A percentile compares a stretch with the other conserved stretches of the same genome.
These are phyloP conservation scores for Salpingus planirostris DNA, from an alignment of 2,888 invertebrate species.

Conservation along the genomic window DNA sequence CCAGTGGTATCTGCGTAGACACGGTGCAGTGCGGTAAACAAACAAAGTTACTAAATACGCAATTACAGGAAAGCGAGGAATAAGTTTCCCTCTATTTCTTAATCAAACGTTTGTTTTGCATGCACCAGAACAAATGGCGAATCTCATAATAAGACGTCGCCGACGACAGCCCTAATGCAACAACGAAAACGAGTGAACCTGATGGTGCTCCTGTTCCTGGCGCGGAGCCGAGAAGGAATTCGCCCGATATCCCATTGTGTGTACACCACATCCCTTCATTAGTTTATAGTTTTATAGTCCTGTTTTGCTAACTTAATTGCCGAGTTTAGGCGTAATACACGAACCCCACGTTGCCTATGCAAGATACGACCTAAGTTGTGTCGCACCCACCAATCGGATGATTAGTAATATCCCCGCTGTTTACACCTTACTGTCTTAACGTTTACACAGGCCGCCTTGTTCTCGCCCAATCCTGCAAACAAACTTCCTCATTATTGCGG, in stretches of 20 bases:
- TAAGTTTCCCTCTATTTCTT: conserved; percentile 10
- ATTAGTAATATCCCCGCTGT: conserved; percentile 17
- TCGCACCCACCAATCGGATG: conserved; percentile 18
- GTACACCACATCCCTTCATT: conserved; percentile 23
- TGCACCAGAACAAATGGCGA: conserved; percentile 5
- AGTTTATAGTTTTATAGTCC: conserved; percentile 26
- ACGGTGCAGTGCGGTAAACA: conserved; percentile 10
- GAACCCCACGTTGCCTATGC: conserved; percentile 22
- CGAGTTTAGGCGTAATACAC: conserved; percentile 25
- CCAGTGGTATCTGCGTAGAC: conserved; percentile 6
- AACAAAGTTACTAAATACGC: conserved; percentile 11
- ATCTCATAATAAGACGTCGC: conserved; percentile 7
- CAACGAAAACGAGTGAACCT: conserved; percentile 5
- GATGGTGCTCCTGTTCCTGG: conserved; percentile 1
- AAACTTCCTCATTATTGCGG: conserved; percentile 4
- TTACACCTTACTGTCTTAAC: conserved; percentile 16
- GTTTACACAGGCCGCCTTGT: conserved; percentile 11
- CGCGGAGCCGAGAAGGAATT: conserved; percentile 11
- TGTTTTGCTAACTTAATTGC: conserved; percentile 26
- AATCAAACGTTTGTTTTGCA: conserved; percentile 9
- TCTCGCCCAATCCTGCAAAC: conserved; percentile 8
- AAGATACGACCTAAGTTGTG: conserved; percentile 21
- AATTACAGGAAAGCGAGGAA: conserved; percentile 6
- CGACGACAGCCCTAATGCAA: conserved; percentile 6
- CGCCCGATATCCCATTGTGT: conserved; percentile 19